phyloP scores from a whole-genome alignment of 2,888 invertebrate genomes.

The Achlya flavicornis region DNA sequence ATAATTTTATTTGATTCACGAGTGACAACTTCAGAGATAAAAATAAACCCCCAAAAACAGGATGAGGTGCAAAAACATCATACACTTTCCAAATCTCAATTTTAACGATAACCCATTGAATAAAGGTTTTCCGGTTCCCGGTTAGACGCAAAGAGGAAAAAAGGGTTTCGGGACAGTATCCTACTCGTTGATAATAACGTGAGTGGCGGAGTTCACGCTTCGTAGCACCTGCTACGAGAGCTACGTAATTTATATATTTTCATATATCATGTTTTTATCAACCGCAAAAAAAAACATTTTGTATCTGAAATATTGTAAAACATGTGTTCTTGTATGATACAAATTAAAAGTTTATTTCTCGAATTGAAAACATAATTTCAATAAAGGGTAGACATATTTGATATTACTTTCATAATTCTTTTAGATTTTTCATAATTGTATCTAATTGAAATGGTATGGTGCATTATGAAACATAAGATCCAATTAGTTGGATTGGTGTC shows the following conservation, averaged over 20 bases:
- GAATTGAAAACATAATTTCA: too few species aligned
- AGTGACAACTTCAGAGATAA: neutral
- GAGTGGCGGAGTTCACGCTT: conserved; percentile 35
- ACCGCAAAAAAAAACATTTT: conserved; percentile 4
- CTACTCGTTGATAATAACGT: conserved; percentile 44
- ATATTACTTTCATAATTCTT: too few species aligned
- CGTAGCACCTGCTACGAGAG: conserved; percentile 47
- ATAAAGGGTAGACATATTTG: too few species aligned
- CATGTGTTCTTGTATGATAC: neutral
- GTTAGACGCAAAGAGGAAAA: conserved; percentile 35
- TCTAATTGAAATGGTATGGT: too few species aligned
- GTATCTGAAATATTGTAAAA: neutral
- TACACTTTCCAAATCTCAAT: conserved; percentile 38
- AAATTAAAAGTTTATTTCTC: too few species aligned
- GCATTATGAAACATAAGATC: too few species aligned
- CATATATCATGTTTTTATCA: conserved; percentile 22
- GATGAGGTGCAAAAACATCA: conserved; percentile 25
- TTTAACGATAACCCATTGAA: conserved; percentile 45
- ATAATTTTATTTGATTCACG: neutral
- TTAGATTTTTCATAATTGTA: too few species aligned
- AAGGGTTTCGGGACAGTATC: conserved; percentile 41
- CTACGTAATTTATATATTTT: conserved; percentile 21
- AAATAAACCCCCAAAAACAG: conserved; percentile 25
- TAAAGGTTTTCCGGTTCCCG: conserved; percentile 48
- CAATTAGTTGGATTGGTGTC: too few species aligned